A percentile compares a stretch with the other conserved stretches of the same genome.
phyloP scores from a whole-genome alignment of 2,797 vertebrate genomes.

The Melanotaenia maccullochi region DNA sequence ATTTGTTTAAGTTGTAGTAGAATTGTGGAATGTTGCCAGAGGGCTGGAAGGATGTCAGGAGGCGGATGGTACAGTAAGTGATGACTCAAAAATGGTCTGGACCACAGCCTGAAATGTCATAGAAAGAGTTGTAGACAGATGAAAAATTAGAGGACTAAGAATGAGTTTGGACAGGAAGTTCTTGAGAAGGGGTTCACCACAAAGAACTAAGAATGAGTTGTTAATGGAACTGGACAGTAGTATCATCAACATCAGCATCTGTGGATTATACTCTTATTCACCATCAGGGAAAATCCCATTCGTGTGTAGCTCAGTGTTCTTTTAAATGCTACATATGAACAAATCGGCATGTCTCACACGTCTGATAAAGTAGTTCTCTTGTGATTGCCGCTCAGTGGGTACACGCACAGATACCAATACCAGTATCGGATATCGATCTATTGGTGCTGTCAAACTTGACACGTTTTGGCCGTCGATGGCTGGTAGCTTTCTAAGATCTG shows the following conservation, averaged over 20 bases:
- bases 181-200: neutral
- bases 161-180: neutral
- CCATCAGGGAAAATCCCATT: neutral
- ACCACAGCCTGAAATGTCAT: constrained; percentile 15
- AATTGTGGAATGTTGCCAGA: constrained; percentile 32
- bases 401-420: neutral
- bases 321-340: neutral
- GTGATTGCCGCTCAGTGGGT: neutral
- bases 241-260: neutral
- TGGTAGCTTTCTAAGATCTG: too few species aligned
- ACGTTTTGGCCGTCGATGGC: too few species aligned
- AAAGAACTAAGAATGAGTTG: neutral
- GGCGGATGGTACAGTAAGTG: constrained; percentile 41
- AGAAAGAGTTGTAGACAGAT: constrained; percentile 11
- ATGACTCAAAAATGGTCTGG: constrained; percentile 54
- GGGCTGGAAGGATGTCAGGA: constrained; percentile 26
- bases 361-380: neutral
- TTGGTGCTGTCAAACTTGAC: too few species aligned
- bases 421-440: too few species aligned
- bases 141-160: constrained; percentile 6
- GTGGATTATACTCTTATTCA: neutral
- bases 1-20: constrained; percentile 57
- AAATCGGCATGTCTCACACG: neutral
- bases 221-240: neutral
- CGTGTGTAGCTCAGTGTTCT: neutral